Evolutionary conservation across 1,140 invertebrate genomes (phyloP), one percentile per base, ranked within the genome.

Genomic region (Drosophila guanche): DNA sequence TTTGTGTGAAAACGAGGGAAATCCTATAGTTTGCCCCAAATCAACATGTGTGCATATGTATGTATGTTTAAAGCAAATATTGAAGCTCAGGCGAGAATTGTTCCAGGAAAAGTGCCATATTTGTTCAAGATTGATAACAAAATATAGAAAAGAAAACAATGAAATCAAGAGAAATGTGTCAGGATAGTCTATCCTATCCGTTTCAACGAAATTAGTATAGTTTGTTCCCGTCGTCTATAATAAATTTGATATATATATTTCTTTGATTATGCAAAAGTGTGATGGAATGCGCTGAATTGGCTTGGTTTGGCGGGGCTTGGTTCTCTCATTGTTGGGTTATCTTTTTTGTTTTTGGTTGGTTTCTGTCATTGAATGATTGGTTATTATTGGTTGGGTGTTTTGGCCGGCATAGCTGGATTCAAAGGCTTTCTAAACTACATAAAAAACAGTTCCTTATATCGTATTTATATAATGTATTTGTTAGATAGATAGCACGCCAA

Each of bases 391-490:
- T 67, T 72, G 56, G 52, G 50, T 73, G 53, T 68, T 68, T 68
- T 56, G 61, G 68, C 68, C 77, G 73, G 80, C 81, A 74, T 80
- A 70, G 83, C 81, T 85, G 74, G 74, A 74, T 57, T 86, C 50
- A 85, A 86, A 88, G 68, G 83, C 83, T 88, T 86, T 59, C 78
- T 88, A 88, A 88, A 56, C 83, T 83, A 86, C 84, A 42, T 59
- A 46, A 67, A 86, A 83, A 80, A 78, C 71, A 86, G 63, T 75
- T 86, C 53, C 51, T 63, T 76, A 59, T 66, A 74, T 76, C 61
- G 60, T 73, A 69, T 70, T 69, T 68, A 68, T 81, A 60, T 55
- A 73, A 56, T 69, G 61, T 77, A 78, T 72, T 79, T 61, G 56
- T 55, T 27, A 58, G 68, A 58, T 61, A 68, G 68, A 46, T 79